Conservation (phyloP, 2,113 vertebrate genomes). For the Cavia porcellus region DNA sequence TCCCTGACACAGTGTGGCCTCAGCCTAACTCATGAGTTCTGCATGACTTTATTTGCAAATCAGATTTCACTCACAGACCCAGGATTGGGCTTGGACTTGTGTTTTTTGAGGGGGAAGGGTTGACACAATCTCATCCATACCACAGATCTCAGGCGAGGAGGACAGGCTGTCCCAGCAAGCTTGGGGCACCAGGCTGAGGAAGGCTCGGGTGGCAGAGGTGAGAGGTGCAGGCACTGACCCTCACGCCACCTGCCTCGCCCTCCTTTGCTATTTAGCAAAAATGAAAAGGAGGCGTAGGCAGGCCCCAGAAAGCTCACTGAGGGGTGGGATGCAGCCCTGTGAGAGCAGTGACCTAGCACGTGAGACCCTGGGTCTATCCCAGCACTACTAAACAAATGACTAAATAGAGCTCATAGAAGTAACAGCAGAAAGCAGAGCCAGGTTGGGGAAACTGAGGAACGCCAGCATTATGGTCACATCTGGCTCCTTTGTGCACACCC, state of each 20-base stretch:
- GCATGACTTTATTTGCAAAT: background rate
- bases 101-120: no score
- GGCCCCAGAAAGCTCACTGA: background rate
- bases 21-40: background rate
- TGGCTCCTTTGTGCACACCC: background rate
- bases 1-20: background rate
- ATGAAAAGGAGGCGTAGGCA: background rate
- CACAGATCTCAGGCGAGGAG: background rate
- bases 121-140: background rate
- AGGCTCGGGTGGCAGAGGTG: background rate
- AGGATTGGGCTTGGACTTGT: background rate
- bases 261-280: background rate
- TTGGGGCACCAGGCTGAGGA: background rate
- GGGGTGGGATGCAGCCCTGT: background rate
- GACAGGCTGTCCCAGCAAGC: background rate
- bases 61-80: background rate
- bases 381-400: background rate
- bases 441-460: background rate
- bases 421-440: background rate
- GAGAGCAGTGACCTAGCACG: background rate
- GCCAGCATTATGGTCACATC: background rate
- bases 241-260: background rate
- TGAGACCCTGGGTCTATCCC: background rate
- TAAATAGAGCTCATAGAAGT: background rate
- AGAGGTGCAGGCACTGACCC: background rate